These are phyloP conservation scores for Pseudolycoriella hygida DNA, from an alignment of 2,888 invertebrate genomes.

Conservation along the genomic window DNA sequence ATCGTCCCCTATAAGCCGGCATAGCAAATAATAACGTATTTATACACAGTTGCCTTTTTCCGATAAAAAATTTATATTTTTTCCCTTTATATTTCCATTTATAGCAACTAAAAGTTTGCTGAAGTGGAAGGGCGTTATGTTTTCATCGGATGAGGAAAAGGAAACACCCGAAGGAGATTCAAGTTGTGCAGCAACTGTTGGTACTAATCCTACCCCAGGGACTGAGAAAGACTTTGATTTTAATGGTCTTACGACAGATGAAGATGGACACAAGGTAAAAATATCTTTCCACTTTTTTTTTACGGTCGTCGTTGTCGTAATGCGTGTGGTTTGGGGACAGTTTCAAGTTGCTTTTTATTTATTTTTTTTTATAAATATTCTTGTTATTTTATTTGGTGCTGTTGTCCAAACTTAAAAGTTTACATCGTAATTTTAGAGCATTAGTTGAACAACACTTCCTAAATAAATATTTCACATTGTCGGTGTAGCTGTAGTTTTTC, in stretches of 20 bases:
- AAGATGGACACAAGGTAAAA: constrained; percentile 16
- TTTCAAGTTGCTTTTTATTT: background rate
- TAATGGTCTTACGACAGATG: constrained; percentile 10
- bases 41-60: too few relatives aligned
- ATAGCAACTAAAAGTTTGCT: constrained; percentile 13
- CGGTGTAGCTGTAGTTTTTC: too few relatives aligned
- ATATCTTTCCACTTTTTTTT: background rate
- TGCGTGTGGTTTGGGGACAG: background rate
- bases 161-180: constrained; percentile 2
- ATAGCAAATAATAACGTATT: too few relatives aligned
- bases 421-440: too few relatives aligned
- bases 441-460: too few relatives aligned
- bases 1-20: too few relatives aligned
- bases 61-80: too few relatives aligned
- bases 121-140: constrained; percentile 62
- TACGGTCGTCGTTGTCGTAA: too few relatives aligned
- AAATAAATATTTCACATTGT: too few relatives aligned
- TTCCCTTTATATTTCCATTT: too few relatives aligned
- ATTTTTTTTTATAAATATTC: background rate
- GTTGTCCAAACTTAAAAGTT: too few relatives aligned
- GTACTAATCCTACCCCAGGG: constrained; percentile 9
- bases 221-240: constrained; percentile 12
- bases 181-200: constrained; percentile 8
- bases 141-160: constrained; percentile 37
- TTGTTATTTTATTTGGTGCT: too few relatives aligned